Conservation (phyloP, 2,113 vertebrate species). For the Pithys albifrons region DNA sequence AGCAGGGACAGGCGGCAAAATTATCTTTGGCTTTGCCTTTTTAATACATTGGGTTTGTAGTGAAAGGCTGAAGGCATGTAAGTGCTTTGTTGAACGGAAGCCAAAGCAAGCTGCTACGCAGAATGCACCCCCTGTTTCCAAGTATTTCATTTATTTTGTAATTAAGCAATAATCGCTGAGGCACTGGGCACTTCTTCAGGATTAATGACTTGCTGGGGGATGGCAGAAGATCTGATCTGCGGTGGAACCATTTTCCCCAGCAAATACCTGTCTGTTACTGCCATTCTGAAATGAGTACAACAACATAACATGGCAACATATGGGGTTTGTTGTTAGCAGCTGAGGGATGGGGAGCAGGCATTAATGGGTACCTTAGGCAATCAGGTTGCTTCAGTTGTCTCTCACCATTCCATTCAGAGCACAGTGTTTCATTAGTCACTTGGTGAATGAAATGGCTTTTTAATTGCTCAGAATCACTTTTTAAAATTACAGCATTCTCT, state of each 20-base stretch:
- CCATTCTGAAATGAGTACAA: background rate
- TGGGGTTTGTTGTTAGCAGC: background rate
- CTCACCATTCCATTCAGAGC: background rate
- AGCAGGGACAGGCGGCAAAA: background rate
- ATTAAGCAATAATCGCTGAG: constrained; percentile 34
- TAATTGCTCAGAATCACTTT: constrained; percentile 27
- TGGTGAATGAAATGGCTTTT: constrained; percentile 51
- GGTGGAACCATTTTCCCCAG: background rate
- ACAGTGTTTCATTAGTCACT: constrained; percentile 8
- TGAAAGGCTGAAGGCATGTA: background rate
- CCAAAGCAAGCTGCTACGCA: background rate
- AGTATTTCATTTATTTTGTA: constrained; percentile 42
- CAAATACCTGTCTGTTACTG: background rate
- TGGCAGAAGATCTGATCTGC: background rate
- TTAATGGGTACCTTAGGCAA: background rate
- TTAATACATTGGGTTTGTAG: rapidly evolving
- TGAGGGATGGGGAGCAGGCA: background rate
- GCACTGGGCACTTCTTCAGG: background rate
- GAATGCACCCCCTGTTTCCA: constrained; percentile 2
- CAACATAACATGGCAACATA: background rate
- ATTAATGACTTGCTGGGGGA: constrained; percentile 11
- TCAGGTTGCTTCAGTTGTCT: background rate
- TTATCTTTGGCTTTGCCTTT: background rate
- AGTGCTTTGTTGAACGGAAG: background rate
- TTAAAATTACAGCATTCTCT: background rate